Evolutionary conservation across 1,140 invertebrate species (phyloP).

Genomic region (Drosophila triauraria): DNA sequence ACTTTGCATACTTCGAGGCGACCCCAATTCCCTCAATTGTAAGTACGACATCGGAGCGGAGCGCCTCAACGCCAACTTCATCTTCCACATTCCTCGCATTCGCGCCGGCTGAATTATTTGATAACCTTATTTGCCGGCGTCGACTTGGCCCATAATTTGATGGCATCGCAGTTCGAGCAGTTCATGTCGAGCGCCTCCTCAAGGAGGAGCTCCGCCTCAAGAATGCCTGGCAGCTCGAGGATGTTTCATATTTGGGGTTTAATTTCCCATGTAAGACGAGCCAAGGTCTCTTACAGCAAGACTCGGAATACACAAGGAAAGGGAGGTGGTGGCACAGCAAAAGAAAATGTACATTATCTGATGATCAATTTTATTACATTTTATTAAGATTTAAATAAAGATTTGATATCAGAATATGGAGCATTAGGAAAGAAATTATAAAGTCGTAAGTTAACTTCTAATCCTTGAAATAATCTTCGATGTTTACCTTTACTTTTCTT

Average conservation of each 20-base stretch:
- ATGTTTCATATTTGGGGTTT: constrained; percentile 72
- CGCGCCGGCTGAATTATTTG: constrained; percentile 60
- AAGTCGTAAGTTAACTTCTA: too few relatives aligned
- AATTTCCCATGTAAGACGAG: constrained; percentile 67
- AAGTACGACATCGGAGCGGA: constrained; percentile 15
- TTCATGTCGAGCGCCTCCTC: constrained; percentile 37
- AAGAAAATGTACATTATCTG: not conserved
- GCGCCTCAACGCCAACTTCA: constrained; percentile 20
- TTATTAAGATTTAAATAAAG: not conserved
- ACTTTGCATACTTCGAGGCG: constrained; percentile 32
- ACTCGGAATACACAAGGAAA: constrained; percentile 2
- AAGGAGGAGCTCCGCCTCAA: constrained; percentile 16
- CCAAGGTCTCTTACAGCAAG: not conserved
- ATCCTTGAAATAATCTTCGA: too few relatives aligned
- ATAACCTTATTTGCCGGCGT: constrained; percentile 49
- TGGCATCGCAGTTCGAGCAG: constrained; percentile 46
- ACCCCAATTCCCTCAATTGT: constrained; percentile 25
- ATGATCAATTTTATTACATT: not conserved
- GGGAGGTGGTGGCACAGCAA: not conserved
- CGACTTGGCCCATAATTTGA: constrained; percentile 60
- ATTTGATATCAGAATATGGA: too few relatives aligned
- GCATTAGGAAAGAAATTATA: too few relatives aligned
- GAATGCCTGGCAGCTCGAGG: constrained; percentile 71
- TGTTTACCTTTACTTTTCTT: too few relatives aligned
- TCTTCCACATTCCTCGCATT: constrained; percentile 62